Percentiles rank a stretch among this genome's conserved stretches.
Evolutionary conservation across 2,888 invertebrate species (phyloP).

Genomic region (Euplexia lucipara): DNA sequence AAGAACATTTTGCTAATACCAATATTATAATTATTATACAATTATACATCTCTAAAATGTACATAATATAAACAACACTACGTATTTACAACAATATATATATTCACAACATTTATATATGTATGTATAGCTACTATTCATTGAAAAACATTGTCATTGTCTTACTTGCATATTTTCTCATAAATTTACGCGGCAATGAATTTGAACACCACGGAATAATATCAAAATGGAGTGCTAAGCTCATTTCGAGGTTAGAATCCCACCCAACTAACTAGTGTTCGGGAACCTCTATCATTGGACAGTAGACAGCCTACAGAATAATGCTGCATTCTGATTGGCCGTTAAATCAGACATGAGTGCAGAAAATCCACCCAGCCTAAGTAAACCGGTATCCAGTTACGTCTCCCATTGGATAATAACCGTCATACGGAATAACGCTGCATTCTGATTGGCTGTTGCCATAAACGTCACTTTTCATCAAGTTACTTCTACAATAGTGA

Average conservation of each 20-base stretch:
- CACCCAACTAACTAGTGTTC: not conserved
- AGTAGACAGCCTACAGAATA: not conserved
- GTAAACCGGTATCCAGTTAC: not conserved
- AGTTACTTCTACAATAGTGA: slow-evolving; percentile 30
- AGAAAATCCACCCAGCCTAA: not conserved
- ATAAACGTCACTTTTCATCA: slow-evolving; percentile 12
- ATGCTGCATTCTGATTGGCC: not conserved
- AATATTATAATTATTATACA: not conserved
- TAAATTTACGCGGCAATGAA: not conserved
- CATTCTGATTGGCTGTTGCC: slow-evolving; percentile 17
- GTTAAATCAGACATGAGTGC: not conserved
- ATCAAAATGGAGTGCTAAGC: slow-evolving; percentile 25
- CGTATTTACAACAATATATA: slow-evolving; percentile 3
- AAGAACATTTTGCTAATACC: not conserved
- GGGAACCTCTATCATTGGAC: not conserved
- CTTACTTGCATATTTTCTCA: not conserved
- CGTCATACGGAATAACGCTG: not conserved
- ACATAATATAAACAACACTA: slow-evolving; percentile 16
- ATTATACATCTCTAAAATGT: not conserved
- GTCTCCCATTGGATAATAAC: slow-evolving; percentile 5
- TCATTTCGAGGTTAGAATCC: not conserved
- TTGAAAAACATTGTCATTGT: not conserved
- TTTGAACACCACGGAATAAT: slow-evolving; percentile 10
- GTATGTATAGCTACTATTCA: not conserved
- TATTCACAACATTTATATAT: slow-evolving; percentile 49